phyloP scores from a whole-genome alignment of 2,888 invertebrate species.

The Polyploca ridens region DNA sequence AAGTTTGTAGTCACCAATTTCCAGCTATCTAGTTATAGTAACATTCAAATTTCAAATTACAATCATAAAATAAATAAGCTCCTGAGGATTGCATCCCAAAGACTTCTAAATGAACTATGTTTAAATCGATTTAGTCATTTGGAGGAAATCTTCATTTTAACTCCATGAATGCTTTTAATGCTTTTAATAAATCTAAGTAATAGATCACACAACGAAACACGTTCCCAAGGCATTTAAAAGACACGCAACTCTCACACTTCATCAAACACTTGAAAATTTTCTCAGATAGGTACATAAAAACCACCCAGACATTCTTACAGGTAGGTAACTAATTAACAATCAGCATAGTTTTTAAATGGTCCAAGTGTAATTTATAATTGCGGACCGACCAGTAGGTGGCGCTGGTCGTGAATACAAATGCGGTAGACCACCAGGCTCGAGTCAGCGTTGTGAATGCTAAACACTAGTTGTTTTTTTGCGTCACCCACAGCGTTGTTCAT shows the following conservation, averaged over 20 bases:
- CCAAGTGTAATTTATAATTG: slow-evolving; percentile 47
- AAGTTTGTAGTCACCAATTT: too few relatives aligned
- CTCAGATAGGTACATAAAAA: neutral
- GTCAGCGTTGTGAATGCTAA: slow-evolving; percentile 36
- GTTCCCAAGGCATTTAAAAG: neutral
- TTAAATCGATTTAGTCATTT: too few relatives aligned
- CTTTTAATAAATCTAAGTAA: too few relatives aligned
- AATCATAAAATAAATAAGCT: too few relatives aligned
- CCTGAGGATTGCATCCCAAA: too few relatives aligned
- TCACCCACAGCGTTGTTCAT: slow-evolving; percentile 47
- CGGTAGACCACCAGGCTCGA: slow-evolving; percentile 47
- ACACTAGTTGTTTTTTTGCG: slow-evolving; percentile 44
- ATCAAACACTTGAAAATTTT: neutral
- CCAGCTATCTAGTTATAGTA: too few relatives aligned
- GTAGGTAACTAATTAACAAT: slow-evolving; percentile 31
- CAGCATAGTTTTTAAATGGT: slow-evolving; percentile 35
- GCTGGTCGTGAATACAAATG: slow-evolving; percentile 26
- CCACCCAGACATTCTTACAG: slow-evolving; percentile 15
- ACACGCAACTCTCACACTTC: neutral
- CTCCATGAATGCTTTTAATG: too few relatives aligned
- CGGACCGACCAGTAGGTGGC: slow-evolving; percentile 18
- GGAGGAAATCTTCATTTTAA: too few relatives aligned
- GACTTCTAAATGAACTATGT: too few relatives aligned
- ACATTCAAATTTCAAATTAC: too few relatives aligned
- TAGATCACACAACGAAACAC: too few relatives aligned